Percentiles rank a stretch among this genome's conserved stretches.
Conservation (phyloP, 2,113 vertebrate genomes). For the Petaurus breviceps region DNA sequence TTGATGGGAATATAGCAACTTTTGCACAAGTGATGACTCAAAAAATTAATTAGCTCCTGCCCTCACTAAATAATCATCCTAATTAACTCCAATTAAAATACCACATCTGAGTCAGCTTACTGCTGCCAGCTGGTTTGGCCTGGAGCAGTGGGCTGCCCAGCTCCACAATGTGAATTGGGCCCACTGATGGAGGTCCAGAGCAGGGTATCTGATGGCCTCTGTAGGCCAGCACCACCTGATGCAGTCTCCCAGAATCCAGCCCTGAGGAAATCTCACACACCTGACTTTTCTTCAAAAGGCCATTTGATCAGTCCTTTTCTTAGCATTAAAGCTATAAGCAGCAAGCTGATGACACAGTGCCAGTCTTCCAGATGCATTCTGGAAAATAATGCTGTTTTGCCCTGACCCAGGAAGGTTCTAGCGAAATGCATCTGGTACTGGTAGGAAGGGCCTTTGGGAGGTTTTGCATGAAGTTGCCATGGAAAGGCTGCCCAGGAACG, state of each 20-base stretch:
- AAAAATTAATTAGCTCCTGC: constrained; percentile 82
- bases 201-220: constrained; percentile 42
- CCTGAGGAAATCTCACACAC: constrained; percentile 57
- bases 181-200: constrained; percentile 20
- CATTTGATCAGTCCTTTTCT: constrained; percentile 18
- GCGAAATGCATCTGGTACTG: constrained; percentile 12
- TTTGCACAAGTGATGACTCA: constrained; percentile 78
- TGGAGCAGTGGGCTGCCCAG: constrained; percentile 55
- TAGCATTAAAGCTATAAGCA: constrained; percentile 48
- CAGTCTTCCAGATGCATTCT: constrained; percentile 33
- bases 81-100: constrained; percentile 82
- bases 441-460: background rate
- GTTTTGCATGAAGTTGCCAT: background rate
- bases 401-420: background rate
- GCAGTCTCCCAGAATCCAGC: constrained; percentile 43
- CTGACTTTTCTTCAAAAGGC: constrained; percentile 62
- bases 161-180: constrained; percentile 19
- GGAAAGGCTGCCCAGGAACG: background rate
- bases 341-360: constrained; percentile 42
- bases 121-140: constrained; percentile 60
- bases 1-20: constrained; percentile 79
- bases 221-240: background rate
- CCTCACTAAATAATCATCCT: constrained; percentile 83
- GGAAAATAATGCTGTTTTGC: constrained; percentile 29
- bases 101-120: constrained; percentile 77